Conservation (phyloP, 2,113 vertebrate genomes). For the Solenodon paradoxus region DNA sequence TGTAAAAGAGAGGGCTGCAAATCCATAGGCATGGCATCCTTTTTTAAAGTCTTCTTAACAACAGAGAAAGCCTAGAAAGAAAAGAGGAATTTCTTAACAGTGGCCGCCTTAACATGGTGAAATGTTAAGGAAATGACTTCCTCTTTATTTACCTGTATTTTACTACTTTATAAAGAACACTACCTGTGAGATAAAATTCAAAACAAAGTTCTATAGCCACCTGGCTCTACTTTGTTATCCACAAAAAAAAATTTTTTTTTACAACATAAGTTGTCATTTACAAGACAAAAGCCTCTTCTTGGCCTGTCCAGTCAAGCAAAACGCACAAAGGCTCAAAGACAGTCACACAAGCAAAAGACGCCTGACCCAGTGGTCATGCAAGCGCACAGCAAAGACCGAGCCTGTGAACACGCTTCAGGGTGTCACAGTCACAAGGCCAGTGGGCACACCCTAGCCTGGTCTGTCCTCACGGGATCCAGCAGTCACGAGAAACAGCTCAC, state of each 20-base stretch:
- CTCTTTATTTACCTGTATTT: neutral
- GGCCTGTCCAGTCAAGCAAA: neutral
- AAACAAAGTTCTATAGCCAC: neutral
- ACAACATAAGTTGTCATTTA: neutral
- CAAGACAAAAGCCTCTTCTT: neutral
- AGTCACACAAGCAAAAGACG: neutral
- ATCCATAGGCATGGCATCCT: fast-evolving
- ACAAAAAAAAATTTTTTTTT: neutral
- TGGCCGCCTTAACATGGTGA: too few relatives aligned
- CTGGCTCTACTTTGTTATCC: neutral
- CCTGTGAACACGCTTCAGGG: too few relatives aligned
- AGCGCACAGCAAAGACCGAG: too few relatives aligned
- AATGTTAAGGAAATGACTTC: neutral
- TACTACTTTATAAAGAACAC: too few relatives aligned
- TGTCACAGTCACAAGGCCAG: too few relatives aligned
- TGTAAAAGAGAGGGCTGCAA: too few relatives aligned
- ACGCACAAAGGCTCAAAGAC: neutral
- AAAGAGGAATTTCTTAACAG: neutral
- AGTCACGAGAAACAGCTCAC: neutral
- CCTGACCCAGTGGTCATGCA: too few relatives aligned
- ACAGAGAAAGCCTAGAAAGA: neutral
- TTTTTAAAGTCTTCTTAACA: neutral
- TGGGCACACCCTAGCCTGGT: too few relatives aligned
- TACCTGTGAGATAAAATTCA: neutral
- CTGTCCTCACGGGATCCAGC: too few relatives aligned